Evolutionary conservation across 2,797 vertebrate genomes (phyloP).

Genomic region (Onychomys arenicola): DNA sequence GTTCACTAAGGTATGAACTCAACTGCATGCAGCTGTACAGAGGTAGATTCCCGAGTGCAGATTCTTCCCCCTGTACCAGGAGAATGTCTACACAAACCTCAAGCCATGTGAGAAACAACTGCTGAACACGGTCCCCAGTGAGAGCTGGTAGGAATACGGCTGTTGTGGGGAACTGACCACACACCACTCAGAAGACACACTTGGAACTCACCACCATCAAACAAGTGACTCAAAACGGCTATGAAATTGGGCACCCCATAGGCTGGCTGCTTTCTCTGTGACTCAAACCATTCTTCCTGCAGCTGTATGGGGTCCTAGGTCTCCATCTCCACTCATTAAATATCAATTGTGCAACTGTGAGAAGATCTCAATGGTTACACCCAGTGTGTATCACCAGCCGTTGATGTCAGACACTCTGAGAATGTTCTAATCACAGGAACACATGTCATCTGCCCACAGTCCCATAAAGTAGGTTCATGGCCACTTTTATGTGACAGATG

Average conservation of each 20-base stretch:
- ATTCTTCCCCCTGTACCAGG: accelerated
- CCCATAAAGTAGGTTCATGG: accelerated
- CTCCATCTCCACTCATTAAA: not conserved
- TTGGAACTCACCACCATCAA: not conserved
- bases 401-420: not conserved
- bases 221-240: not conserved
- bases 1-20: not conserved
- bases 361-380: not conserved
- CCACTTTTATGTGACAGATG: not conserved
- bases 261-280: not conserved
- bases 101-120: not conserved
- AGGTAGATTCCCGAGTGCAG: too few species aligned
- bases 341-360: not conserved
- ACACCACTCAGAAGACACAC: not conserved
- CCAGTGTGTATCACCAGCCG: not conserved
- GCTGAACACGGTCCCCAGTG: too few species aligned
- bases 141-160: not conserved
- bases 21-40: too few species aligned
- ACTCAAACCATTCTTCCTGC: not conserved
- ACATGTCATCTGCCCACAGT: not conserved
- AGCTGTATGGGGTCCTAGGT: not conserved
- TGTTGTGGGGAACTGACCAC: too few species aligned
- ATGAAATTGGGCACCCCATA: not conserved
- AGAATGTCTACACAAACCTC: accelerated
- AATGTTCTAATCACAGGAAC: not conserved